A percentile compares a stretch with the other conserved stretches of the same genome.
Evolutionary conservation across 2,888 invertebrate species (phyloP).

Genomic region (Tenthredo amoena): DNA sequence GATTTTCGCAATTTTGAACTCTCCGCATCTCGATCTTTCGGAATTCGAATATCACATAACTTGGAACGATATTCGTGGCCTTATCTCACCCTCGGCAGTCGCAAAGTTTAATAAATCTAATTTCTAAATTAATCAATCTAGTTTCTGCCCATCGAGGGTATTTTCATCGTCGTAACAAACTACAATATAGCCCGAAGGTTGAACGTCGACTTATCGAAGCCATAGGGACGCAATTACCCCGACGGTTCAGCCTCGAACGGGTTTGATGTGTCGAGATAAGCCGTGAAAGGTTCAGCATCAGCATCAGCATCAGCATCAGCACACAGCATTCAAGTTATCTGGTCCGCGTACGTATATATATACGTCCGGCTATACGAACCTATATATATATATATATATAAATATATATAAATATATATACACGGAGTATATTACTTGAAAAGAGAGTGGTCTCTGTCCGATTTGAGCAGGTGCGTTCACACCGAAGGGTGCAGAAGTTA

Average conservation of each 20-base stretch:
- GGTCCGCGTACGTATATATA: background rate
- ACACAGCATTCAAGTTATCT: background rate
- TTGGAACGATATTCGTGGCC: too few species aligned
- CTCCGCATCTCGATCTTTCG: too few species aligned
- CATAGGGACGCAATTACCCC: slow-evolving; percentile 40
- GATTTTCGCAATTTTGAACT: too few species aligned
- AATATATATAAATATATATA: too few species aligned
- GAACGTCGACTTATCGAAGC: slow-evolving; percentile 4
- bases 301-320: background rate
- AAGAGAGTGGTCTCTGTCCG: slow-evolving; percentile 20
- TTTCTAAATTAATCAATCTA: background rate
- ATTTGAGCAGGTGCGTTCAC: slow-evolving; percentile 42
- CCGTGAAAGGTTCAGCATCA: slow-evolving; percentile 34
- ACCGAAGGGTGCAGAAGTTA: slow-evolving; percentile 30
- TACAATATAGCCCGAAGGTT: slow-evolving; percentile 25
- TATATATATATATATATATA: background rate
- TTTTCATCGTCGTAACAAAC: slow-evolving; percentile 9
- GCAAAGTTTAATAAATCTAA: background rate
- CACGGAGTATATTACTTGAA: background rate
- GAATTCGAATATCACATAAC: too few species aligned
- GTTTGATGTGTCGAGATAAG: slow-evolving; percentile 49
- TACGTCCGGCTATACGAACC: background rate
- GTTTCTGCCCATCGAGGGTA: background rate
- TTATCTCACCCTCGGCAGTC: too few species aligned
- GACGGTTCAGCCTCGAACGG: slow-evolving; percentile 41